A percentile compares a stretch with the other conserved stretches of the same genome.
These are phyloP conservation scores for Sebastes glaucus DNA, from an alignment of 2,797 vertebrate species.

Conservation along the genomic window DNA sequence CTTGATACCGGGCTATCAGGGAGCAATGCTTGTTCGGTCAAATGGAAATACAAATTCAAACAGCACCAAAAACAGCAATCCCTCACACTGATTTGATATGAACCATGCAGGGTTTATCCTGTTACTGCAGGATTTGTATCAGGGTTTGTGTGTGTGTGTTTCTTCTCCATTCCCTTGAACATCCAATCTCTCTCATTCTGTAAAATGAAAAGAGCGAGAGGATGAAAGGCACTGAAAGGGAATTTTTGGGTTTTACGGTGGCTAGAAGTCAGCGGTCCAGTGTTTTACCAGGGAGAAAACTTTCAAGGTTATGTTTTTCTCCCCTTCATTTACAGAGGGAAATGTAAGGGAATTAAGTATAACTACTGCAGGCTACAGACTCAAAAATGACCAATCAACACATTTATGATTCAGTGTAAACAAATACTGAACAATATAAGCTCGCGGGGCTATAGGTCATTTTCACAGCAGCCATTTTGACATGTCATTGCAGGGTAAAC, in stretches of 20 bases:
- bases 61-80: slow-evolving; percentile 35
- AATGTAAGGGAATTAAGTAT: neutral
- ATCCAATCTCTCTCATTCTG: slow-evolving; percentile 21
- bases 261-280: neutral
- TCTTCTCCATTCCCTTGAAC: slow-evolving; percentile 18
- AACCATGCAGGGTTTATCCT: slow-evolving; percentile 53
- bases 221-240: neutral
- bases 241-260: neutral
- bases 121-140: slow-evolving; percentile 35
- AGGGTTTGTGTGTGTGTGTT: neutral
- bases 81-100: slow-evolving; percentile 51
- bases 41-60: slow-evolving; percentile 59
- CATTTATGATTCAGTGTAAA: neutral
- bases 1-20: slow-evolving; percentile 53
- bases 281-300: neutral
- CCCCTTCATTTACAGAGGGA: neutral
- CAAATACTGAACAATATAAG: neutral
- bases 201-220: slow-evolving; percentile 25
- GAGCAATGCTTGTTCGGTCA: slow-evolving; percentile 39
- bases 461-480: no score
- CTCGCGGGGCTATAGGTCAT: neutral
- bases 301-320: neutral
- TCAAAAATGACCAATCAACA: neutral
- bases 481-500: no score
- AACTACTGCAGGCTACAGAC: no score